Evolutionary conservation across 2,797 vertebrate species (phyloP).

Genomic region (Champsocephalus esox): DNA sequence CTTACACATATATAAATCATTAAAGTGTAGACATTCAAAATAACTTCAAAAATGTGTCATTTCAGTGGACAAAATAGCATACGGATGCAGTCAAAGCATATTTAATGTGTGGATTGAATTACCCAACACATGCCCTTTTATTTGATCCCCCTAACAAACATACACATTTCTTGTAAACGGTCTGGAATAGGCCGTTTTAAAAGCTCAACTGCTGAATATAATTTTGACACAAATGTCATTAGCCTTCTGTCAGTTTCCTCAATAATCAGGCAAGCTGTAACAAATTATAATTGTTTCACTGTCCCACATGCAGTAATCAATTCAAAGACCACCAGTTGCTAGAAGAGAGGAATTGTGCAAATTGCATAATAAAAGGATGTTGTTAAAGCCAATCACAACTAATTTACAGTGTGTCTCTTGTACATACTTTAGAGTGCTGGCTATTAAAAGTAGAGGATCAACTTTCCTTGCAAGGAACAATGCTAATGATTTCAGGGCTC

Average conservation of each 20-base stretch:
- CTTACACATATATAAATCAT: constrained; percentile 51
- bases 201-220: background rate
- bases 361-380: background rate
- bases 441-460: background rate
- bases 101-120: constrained; percentile 11
- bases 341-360: background rate
- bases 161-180: constrained; percentile 12
- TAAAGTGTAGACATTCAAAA: constrained; percentile 34
- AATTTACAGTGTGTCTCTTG: background rate
- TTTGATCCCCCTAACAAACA: constrained; percentile 48
- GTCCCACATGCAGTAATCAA: constrained; percentile 6
- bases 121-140: constrained; percentile 51
- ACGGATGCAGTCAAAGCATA: background rate
- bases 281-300: too few relatives aligned
- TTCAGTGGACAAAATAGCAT: background rate
- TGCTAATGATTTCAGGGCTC: constrained; percentile 18
- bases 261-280: constrained; percentile 6
- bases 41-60: background rate
- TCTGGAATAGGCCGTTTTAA: constrained; percentile 5
- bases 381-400: background rate
- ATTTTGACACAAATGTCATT: background rate
- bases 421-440: background rate
- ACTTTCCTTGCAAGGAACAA: constrained; percentile 4
- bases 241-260: background rate
- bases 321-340: constrained; percentile 15